Conservation (phyloP, 2,113 vertebrate genomes). For the Poicephalus gulielmi region DNA sequence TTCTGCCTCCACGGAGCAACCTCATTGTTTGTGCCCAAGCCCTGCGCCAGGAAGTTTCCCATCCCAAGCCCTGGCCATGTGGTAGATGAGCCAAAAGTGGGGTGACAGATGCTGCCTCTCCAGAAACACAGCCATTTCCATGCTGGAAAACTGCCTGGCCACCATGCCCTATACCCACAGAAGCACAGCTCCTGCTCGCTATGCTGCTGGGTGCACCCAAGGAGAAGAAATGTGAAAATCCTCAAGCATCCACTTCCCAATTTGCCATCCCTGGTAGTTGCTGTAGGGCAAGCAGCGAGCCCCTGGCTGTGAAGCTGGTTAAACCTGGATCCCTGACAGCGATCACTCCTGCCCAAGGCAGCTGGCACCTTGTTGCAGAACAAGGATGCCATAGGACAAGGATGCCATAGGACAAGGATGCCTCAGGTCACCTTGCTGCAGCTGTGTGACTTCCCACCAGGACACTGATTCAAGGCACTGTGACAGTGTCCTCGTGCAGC, state of each 20-base stretch:
- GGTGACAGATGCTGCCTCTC: background rate
- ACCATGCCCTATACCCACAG: background rate
- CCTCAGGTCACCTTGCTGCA: background rate
- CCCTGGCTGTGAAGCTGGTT: background rate
- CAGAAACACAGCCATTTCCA: background rate
- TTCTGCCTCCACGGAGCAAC: background rate
- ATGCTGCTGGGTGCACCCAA: background rate
- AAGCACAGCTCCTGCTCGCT: background rate
- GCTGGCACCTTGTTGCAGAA: background rate
- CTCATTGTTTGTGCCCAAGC: background rate
- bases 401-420: background rate
- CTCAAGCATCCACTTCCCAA: background rate
- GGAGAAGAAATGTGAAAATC: background rate
- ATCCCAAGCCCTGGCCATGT: background rate
- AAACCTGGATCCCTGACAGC: background rate
- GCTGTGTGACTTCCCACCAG: background rate
- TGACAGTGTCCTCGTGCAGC: too few species aligned
- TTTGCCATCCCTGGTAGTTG: background rate
- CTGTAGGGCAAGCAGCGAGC: background rate
- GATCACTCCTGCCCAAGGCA: background rate
- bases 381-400: background rate
- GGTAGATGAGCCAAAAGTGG: background rate
- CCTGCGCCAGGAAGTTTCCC: background rate
- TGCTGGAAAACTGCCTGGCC: rapidly evolving
- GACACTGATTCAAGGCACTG: rapidly evolving